Conservation (phyloP, 2,113 vertebrate species). For the Aspidoscelis tigris region DNA sequence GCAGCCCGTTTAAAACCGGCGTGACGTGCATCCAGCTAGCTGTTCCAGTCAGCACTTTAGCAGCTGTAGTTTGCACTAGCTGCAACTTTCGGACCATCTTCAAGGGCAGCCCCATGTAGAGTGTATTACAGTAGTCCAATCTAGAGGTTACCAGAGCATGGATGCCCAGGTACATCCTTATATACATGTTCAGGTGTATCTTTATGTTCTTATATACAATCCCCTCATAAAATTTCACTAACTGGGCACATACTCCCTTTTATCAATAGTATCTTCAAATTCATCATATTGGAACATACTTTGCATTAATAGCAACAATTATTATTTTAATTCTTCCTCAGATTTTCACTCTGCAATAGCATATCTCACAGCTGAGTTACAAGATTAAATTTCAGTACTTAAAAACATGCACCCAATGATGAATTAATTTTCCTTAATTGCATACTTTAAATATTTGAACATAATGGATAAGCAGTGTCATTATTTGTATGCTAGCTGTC, state of each 20-base stretch:
- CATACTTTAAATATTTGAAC: background rate
- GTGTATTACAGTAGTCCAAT: no score
- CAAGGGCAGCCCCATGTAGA: no score
- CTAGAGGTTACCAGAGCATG: no score
- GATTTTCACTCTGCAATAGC: constrained; percentile 11
- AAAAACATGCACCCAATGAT: background rate
- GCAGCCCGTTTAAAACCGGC: no score
- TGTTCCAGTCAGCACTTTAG: no score
- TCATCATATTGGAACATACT: constrained; percentile 17
- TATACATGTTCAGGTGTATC: no score
- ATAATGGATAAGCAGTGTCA: background rate
- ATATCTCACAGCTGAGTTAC: constrained; percentile 22
- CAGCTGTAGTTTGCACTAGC: no score
- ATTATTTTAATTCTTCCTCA: background rate
- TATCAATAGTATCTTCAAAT: background rate
- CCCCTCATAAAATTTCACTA: constrained; percentile 13
- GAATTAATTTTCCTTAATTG: constrained; percentile 32
- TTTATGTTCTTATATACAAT: background rate
- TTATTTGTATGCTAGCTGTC: background rate
- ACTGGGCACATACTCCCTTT: background rate
- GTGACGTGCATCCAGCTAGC: no score
- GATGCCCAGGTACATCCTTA: no score
- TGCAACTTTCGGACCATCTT: no score
- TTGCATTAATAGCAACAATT: constrained; percentile 3
- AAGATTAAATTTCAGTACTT: constrained; percentile 10